Conservation (phyloP, 2,797 vertebrate species). For the Thalassophryne amazonica region DNA sequence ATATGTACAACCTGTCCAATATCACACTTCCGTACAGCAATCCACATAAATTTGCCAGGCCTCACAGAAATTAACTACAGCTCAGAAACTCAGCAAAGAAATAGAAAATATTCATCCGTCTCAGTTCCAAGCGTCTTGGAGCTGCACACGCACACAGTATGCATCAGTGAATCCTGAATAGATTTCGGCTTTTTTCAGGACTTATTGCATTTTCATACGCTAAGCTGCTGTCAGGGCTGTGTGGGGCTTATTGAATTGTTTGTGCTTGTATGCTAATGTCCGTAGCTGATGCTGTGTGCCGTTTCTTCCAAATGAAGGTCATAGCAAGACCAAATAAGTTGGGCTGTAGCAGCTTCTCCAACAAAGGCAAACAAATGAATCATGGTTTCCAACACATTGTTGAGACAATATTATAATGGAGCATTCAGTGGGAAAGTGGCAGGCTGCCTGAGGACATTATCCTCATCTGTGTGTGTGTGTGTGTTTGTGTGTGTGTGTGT, state of each 20-base stretch:
- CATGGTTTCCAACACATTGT: constrained; percentile 32
- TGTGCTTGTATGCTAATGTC: background rate
- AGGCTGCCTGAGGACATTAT: constrained; percentile 61
- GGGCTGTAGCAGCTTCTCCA: constrained; percentile 29
- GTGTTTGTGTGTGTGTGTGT: background rate
- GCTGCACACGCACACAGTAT: background rate
- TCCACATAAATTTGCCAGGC: constrained; percentile 20
- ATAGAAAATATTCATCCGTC: background rate
- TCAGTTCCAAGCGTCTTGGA: background rate
- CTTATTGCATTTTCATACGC: constrained; percentile 19
- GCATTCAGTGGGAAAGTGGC: constrained; percentile 58
- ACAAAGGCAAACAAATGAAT: constrained; percentile 61
- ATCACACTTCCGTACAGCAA: constrained; percentile 20
- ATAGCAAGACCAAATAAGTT: constrained; percentile 24
- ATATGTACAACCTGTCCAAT: too few relatives aligned
- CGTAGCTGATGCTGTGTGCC: constrained; percentile 21
- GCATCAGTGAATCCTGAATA: constrained; percentile 12
- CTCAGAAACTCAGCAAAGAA: background rate
- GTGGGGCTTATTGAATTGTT: background rate
- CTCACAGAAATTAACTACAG: background rate
- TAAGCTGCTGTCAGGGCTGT: constrained; percentile 15
- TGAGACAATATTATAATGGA: constrained; percentile 64
- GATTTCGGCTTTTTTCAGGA: constrained; percentile 8
- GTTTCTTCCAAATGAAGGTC: constrained; percentile 52
- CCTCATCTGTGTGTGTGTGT: constrained; percentile 39